These are phyloP conservation scores for Neoascia interrupta DNA, from an alignment of 2,888 invertebrate genomes.

Conservation along the genomic window DNA sequence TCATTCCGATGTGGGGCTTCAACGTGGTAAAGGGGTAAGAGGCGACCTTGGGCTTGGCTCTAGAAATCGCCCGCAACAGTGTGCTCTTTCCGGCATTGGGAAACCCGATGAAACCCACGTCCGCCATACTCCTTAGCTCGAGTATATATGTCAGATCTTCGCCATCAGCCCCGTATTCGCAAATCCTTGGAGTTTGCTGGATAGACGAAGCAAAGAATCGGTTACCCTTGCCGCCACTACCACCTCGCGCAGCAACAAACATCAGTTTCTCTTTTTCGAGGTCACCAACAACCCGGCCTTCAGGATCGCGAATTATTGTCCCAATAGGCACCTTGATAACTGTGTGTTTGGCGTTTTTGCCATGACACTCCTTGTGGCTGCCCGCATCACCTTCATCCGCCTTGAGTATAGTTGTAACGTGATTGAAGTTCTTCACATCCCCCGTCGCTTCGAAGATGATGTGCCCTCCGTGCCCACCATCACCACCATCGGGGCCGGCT, in stretches of 20 bases:
- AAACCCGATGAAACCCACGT: constrained; percentile 93
- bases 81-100: constrained; percentile 98
- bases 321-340: constrained; percentile 91
- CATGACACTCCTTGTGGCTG: constrained; percentile 87
- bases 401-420: constrained; percentile 82
- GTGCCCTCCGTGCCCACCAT: constrained; percentile 98
- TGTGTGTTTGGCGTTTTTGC: constrained; percentile 88
- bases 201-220: constrained; percentile 91
- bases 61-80: constrained; percentile 88
- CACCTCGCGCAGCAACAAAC: constrained; percentile 96
- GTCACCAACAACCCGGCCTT: constrained; percentile 84
- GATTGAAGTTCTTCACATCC: constrained; percentile 86
- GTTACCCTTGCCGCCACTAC: constrained; percentile 97
- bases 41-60: constrained; percentile 94
- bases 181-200: constrained; percentile 89
- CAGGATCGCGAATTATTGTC: constrained; percentile 84
- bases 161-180: constrained; percentile 91
- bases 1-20: constrained; percentile 91
- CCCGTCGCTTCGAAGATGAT: constrained; percentile 89
- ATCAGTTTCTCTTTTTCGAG: constrained; percentile 85
- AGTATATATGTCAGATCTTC: constrained; percentile 87
- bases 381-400: constrained; percentile 89
- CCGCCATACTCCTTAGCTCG: constrained; percentile 95
- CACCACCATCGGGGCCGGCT: constrained; percentile 96
- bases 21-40: constrained; percentile 96